phyloP scores from a whole-genome alignment of 1,140 invertebrate genomes.

The Drosophila subobscura region DNA sequence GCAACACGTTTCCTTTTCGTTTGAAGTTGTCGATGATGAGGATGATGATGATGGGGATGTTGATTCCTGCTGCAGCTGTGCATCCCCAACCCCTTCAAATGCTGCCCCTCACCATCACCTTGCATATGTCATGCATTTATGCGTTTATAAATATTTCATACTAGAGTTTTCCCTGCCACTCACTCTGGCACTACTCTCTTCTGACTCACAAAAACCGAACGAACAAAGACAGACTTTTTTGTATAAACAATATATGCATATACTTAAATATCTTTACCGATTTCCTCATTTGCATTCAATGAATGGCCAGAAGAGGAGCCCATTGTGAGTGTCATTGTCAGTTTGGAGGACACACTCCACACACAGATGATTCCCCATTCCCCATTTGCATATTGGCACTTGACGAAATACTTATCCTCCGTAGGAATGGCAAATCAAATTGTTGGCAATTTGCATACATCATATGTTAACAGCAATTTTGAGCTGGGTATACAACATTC shows the following conservation, averaged over 20 bases:
- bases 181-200: constrained; percentile 5
- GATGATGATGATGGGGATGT: constrained; percentile 48
- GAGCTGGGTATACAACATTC: constrained; percentile 34
- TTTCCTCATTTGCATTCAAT: constrained; percentile 76
- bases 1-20: constrained; percentile 77
- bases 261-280: constrained; percentile 35
- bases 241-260: constrained; percentile 64
- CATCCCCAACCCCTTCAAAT: constrained; percentile 19
- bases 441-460: constrained; percentile 77
- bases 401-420: constrained; percentile 55
- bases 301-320: constrained; percentile 48
- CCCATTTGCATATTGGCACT: constrained; percentile 63
- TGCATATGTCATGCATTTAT: constrained; percentile 54
- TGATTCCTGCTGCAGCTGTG: constrained; percentile 27
- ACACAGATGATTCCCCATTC: constrained; percentile 25
- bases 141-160: constrained; percentile 81
- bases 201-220: constrained; percentile 65
- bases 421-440: constrained; percentile 72
- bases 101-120: constrained; percentile 1
- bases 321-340: constrained; percentile 60
- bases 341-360: constrained; percentile 49
- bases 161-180: constrained; percentile 27
- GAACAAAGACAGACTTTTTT: constrained; percentile 50
- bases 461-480: constrained; percentile 58
- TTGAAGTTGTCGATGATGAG: constrained; percentile 60